Evolutionary conservation across 2,113 vertebrate genomes (phyloP).

Genomic region (Bombycilla garrulus): DNA sequence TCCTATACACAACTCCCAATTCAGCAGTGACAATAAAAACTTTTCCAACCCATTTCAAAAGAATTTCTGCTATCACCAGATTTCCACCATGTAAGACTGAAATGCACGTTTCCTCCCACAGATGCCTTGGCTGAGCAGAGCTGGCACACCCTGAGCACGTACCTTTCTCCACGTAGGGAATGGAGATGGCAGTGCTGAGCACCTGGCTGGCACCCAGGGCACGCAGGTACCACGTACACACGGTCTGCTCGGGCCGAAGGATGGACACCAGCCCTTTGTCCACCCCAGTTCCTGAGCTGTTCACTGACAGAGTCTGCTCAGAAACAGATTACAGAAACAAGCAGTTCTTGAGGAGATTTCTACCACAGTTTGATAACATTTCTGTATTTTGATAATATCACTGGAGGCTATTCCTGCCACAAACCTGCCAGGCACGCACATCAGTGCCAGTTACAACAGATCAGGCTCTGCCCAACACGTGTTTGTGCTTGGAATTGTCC

Average conservation of each 20-base stretch:
- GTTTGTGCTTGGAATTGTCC: neutral
- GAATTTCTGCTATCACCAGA: neutral
- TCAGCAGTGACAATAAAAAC: neutral
- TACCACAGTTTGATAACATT: neutral
- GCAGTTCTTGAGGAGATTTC: neutral
- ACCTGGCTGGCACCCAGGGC: constrained; percentile 61
- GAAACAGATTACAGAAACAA: neutral
- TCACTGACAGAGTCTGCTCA: constrained; percentile 64
- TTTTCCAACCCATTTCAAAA: neutral
- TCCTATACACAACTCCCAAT: neutral
- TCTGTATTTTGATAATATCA: neutral
- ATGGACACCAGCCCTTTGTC: constrained; percentile 83
- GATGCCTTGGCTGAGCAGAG: neutral
- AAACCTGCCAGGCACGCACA: neutral
- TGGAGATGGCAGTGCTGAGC: constrained; percentile 78
- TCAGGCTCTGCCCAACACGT: neutral
- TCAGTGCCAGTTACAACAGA: neutral
- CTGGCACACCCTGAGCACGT: neutral
- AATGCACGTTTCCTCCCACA: neutral
- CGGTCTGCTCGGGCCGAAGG: constrained; percentile 72
- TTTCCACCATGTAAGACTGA: neutral
- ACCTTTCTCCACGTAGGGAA: constrained; percentile 83
- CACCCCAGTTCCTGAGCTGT: constrained; percentile 71
- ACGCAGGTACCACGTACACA: constrained; percentile 80
- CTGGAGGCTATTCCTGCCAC: neutral